phyloP scores from a whole-genome alignment of 2,797 vertebrate genomes.

The Ceryle rudis region DNA sequence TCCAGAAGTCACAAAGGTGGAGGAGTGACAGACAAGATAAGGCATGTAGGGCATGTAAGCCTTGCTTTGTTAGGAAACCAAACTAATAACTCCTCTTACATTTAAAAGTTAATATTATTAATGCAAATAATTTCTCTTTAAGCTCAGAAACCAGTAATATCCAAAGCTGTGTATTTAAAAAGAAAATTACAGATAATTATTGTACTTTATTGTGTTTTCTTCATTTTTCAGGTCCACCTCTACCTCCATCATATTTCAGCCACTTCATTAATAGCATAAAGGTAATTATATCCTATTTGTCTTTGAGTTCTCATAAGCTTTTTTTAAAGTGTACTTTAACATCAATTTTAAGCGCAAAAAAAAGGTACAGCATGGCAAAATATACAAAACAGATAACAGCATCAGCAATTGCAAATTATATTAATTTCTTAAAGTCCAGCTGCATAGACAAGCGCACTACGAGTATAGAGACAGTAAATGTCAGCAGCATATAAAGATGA shows the following conservation, averaged over 20 bases:
- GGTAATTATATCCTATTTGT: constrained; percentile 65
- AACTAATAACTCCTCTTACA: not conserved
- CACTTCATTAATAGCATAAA: constrained; percentile 78
- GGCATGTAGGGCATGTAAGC: not conserved
- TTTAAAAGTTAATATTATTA: constrained; percentile 30
- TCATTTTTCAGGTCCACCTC: constrained; percentile 75
- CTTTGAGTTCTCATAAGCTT: not conserved
- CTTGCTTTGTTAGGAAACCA: not conserved
- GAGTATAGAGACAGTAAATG: not conserved
- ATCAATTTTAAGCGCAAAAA: not conserved
- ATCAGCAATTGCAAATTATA: not conserved
- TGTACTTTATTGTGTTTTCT: not conserved
- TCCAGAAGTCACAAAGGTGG: not conserved
- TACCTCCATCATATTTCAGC: constrained; percentile 74
- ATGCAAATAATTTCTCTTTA: not conserved
- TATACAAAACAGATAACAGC: not conserved
- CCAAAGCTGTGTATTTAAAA: not conserved
- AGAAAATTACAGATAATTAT: constrained; percentile 15
- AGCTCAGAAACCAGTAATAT: not conserved
- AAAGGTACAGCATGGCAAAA: not conserved
- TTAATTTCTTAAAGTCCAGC: not conserved
- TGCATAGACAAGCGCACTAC: not conserved
- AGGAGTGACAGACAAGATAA: not conserved
- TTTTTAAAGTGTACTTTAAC: not conserved
- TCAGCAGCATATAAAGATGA: not conserved